phyloP scores from a whole-genome alignment of 2,888 invertebrate genomes.

The Fissipunctia ypsillon region DNA sequence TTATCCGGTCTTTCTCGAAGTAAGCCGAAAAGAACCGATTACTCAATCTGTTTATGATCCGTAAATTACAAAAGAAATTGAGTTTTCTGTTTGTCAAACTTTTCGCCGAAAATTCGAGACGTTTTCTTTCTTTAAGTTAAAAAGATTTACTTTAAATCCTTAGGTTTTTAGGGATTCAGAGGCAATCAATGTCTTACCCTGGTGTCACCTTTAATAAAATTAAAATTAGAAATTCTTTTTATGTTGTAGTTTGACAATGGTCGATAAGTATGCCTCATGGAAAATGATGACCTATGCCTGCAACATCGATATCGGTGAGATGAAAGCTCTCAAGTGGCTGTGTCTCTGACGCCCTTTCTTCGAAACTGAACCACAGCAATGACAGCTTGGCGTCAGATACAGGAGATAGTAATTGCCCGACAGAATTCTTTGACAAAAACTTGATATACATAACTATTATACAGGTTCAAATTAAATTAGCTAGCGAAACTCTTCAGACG shows the following conservation, averaged over 20 bases:
- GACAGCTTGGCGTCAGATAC: not conserved
- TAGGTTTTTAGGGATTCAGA: conserved; percentile 32
- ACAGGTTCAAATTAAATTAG: no score
- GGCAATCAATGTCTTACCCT: conserved; percentile 29
- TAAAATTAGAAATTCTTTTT: not conserved
- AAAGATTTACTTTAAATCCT: conserved; percentile 39
- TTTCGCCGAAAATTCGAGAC: conserved; percentile 26
- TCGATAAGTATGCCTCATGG: no score
- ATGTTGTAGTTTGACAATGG: no score
- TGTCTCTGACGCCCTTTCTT: not conserved
- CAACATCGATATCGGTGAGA: not conserved
- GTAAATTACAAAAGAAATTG: conserved; percentile 51
- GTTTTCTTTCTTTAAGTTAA: conserved; percentile 42
- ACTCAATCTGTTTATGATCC: conserved; percentile 54
- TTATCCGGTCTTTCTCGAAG: conserved; percentile 31
- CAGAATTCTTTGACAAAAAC: no score
- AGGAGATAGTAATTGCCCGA: no score
- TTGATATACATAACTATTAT: no score
- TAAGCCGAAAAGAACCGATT: conserved; percentile 17
- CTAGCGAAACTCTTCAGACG: no score
- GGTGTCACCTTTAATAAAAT: conserved; percentile 15
- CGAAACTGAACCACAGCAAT: not conserved
- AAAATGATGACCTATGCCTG: not conserved
- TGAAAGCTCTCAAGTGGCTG: not conserved
- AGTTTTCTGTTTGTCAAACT: conserved; percentile 50